Percentiles rank a stretch among this genome's conserved stretches.
Evolutionary conservation across 1,140 invertebrate genomes (phyloP).

Genomic region (Babylonia areolata): DNA sequence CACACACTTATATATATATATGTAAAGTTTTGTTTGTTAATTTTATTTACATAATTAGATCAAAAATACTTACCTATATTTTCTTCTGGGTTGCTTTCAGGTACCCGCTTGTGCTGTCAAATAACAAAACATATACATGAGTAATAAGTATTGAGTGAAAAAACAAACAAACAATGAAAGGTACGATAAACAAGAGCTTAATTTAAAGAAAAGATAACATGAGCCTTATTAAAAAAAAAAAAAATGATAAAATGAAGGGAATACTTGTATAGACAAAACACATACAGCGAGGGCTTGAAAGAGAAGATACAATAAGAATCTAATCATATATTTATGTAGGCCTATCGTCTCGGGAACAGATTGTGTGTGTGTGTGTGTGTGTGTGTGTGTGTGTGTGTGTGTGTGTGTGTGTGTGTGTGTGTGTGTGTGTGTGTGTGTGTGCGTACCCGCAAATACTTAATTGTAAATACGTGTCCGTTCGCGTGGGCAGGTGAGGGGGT

Average conservation of each 20-base stretch:
- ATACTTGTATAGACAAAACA: too few species aligned
- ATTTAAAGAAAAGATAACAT: too few species aligned
- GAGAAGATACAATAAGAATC: too few species aligned
- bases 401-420: background rate
- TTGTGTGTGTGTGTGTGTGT: background rate
- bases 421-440: background rate
- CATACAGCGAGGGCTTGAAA: too few species aligned
- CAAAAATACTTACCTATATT: background rate
- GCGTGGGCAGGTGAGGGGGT: background rate
- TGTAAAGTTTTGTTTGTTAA: too few species aligned
- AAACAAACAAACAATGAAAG: too few species aligned
- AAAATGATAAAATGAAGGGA: too few species aligned
- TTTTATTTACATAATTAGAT: background rate
- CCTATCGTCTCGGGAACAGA: too few species aligned
- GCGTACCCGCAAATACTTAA: background rate
- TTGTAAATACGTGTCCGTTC: background rate
- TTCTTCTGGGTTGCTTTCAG: background rate
- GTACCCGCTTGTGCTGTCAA: background rate
- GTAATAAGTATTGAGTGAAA: background rate
- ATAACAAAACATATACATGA: background rate
- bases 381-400: background rate
- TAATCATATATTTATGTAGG: too few species aligned
- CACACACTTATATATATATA: too few species aligned
- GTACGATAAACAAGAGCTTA: too few species aligned
- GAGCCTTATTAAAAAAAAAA: too few species aligned